Conservation (phyloP, 2,113 vertebrate species). For the Poeciliopsis prolifica region DNA sequence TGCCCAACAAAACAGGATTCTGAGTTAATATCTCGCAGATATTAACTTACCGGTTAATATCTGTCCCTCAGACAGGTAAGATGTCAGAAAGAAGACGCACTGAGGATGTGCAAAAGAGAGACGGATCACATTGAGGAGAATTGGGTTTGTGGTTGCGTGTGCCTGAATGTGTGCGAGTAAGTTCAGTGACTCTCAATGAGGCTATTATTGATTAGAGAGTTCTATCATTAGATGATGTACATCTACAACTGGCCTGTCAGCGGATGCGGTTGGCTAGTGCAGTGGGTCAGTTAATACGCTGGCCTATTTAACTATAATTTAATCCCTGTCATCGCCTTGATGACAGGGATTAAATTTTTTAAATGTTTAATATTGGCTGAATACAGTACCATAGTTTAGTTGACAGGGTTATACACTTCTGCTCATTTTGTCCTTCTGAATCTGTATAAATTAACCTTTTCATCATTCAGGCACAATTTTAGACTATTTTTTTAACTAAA, state of each 20-base stretch:
- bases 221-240: constrained; percentile 56
- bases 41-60: not conserved
- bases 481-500: no score
- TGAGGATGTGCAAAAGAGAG: constrained; percentile 12
- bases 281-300: constrained; percentile 50
- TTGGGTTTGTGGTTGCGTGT: constrained; percentile 1
- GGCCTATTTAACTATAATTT: constrained; percentile 48
- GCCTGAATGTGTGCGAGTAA: constrained; percentile 9
- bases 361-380: not conserved
- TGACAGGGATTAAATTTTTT: no score
- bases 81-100: constrained; percentile 48
- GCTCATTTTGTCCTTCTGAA: not conserved
- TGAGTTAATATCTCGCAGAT: constrained; percentile 26
- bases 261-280: constrained; percentile 27
- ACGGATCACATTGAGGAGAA: constrained; percentile 11
- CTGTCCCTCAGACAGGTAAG: constrained; percentile 45
- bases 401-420: no score
- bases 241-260: constrained; percentile 32
- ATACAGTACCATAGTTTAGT: not conserved
- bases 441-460: no score
- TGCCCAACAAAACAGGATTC: constrained; percentile 25
- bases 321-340: constrained; percentile 17
- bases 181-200: constrained; percentile 40
- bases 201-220: constrained; percentile 58
- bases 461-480: no score